phyloP scores from a whole-genome alignment of 1,140 invertebrate genomes.

The Papilio dardanus region DNA sequence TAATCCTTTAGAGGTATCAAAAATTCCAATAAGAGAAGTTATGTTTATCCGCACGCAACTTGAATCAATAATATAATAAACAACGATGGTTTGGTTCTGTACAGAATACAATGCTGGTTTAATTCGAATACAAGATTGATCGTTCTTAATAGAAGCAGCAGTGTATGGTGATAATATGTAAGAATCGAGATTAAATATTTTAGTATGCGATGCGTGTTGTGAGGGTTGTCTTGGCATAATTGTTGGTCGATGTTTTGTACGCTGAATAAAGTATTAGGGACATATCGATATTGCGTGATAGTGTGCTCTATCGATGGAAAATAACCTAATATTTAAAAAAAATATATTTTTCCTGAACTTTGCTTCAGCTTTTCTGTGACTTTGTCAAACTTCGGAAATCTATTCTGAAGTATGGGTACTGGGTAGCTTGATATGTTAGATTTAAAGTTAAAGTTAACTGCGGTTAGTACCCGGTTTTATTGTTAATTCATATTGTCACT shows the following conservation, averaged over 20 bases:
- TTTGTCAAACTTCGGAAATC: too few relatives aligned
- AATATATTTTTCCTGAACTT: too few relatives aligned
- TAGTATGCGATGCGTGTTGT: slow-evolving; percentile 38
- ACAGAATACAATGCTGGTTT: slow-evolving; percentile 19
- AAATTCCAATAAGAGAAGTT: slow-evolving; percentile 28
- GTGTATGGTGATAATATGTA: slow-evolving; percentile 3
- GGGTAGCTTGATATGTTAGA: too few relatives aligned
- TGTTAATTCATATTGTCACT: too few relatives aligned
- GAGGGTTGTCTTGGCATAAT: slow-evolving; percentile 43
- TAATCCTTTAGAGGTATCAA: slow-evolving; percentile 1
- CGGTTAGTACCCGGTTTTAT: too few relatives aligned
- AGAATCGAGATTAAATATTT: slow-evolving; percentile 36
- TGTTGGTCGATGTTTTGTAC: slow-evolving; percentile 37
- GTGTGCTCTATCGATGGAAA: not conserved
- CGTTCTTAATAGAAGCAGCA: slow-evolving; percentile 6
- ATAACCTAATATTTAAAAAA: too few relatives aligned
- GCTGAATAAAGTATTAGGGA: slow-evolving; percentile 31
- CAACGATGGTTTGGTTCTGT: slow-evolving; percentile 1
- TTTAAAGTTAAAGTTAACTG: too few relatives aligned
- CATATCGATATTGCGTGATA: not conserved
- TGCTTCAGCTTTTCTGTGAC: too few relatives aligned
- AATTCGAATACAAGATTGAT: not conserved
- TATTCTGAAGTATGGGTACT: too few relatives aligned
- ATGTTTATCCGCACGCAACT: not conserved
- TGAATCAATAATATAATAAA: slow-evolving; percentile 18